These are phyloP conservation scores for Pseudopleuronectes americanus DNA, from an alignment of 2,797 vertebrate genomes.

Conservation along the genomic window DNA sequence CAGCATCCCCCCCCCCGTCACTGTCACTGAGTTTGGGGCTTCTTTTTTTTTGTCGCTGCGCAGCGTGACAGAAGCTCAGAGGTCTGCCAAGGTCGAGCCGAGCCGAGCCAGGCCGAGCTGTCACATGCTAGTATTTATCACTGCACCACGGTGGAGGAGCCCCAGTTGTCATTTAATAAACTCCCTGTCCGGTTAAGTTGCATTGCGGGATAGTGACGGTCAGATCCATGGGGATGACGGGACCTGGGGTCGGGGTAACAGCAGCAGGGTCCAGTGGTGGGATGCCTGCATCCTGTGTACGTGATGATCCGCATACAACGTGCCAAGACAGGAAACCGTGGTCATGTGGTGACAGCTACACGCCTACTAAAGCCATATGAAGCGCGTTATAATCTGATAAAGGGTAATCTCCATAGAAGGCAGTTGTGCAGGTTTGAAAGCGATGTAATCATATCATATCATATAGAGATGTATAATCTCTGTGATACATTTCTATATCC, in stretches of 20 bases:
- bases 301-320: conserved; percentile 86
- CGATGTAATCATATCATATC: too few species aligned
- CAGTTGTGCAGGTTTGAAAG: too few species aligned
- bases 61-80: not conserved
- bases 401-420: too few species aligned
- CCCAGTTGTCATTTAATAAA: not conserved
- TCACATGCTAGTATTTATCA: not conserved
- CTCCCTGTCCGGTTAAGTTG: not conserved
- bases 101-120: not conserved
- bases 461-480: too few species aligned
- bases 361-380: not conserved
- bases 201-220: not conserved
- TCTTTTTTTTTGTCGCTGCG: not conserved
- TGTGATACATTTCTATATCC: too few species aligned
- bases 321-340: conserved; percentile 77
- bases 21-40: not conserved
- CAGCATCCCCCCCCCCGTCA: conserved; percentile 28
- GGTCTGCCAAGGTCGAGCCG: conserved; percentile 36
- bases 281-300: conserved; percentile 82
- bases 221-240: not conserved
- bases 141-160: not conserved
- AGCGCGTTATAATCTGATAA: too few species aligned
- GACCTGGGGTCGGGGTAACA: not conserved
- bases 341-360: conserved; percentile 46
- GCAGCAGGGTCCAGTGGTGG: not conserved